Evolutionary conservation across 2,113 vertebrate genomes (phyloP), one percentile per base, ranked within the genome.

Genomic region (Petroica traversi): DNA sequence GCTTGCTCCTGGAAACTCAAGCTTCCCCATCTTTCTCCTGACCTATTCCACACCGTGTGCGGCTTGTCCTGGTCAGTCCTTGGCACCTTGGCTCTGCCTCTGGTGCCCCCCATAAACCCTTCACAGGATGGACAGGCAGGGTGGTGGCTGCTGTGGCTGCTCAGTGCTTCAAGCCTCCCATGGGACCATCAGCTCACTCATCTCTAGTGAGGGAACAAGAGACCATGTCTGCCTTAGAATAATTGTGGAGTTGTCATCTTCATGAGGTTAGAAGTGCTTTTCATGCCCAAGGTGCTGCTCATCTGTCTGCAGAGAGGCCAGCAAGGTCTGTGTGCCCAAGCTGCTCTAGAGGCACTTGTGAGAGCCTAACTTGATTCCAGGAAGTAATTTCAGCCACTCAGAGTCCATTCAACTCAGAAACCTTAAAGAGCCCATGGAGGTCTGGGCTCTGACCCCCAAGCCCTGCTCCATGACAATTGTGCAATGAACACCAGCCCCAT

Each of bases 1-100:
- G 34, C 69, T 79, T 72, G 36, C 36, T 72, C 71, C 45, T 69
- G 76, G 25, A 88, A 66, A 15, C 34, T 26, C 9, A 2, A 20
- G 14, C 59, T 66, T 57, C 48, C 41, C 22, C 22, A 25, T 36
- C 41, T 69, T 67, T 72, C 57, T 88, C 57, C 57, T 58, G 73
- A 16, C 41, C 61, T 54, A 33, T 52, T 41, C 34, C 49, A 26
- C 36, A 43, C 16, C 0, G 0, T 1, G 0, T 1, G 5, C 73
- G 55, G 49, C 9, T 87, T 8, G 0, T 62, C 23, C 43, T 66
- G 49, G 11, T 38, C 72, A 12, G 17, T 45, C 46, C 55, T 55
- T 64, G 57, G 51, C 74, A 82, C 41, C 12, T 62, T 48, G 34
- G 41, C 31, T 48, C 19, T 89, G 67, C 68, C 69, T 19, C 43